Conservation (phyloP, 1,140 invertebrate genomes). For the Drusus annulatus region DNA sequence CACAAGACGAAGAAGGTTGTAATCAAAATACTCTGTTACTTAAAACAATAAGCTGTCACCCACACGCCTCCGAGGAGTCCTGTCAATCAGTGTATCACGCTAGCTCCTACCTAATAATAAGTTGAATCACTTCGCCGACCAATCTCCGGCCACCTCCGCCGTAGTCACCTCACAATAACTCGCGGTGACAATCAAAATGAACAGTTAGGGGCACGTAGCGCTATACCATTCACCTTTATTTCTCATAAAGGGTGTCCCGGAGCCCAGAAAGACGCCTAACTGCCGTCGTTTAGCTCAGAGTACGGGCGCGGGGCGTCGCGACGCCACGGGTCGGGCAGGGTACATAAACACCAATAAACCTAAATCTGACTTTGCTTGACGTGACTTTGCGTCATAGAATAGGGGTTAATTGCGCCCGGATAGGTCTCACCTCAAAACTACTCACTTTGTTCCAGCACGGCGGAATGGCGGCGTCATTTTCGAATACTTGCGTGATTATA, state of each 20-base stretch:
- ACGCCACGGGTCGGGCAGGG: background rate
- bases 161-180: constrained; percentile 14
- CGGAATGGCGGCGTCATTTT: too few species aligned
- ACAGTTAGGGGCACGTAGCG: constrained; percentile 38
- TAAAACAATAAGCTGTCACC: too few species aligned
- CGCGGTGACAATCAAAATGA: constrained; percentile 41
- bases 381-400: constrained; percentile 23
- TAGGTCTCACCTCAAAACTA: constrained; percentile 24
- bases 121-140: too few species aligned
- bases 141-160: background rate
- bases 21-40: too few species aligned
- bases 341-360: constrained; percentile 52
- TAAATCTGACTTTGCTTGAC: constrained; percentile 53
- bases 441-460: constrained; percentile 3
- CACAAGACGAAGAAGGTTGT: too few species aligned
- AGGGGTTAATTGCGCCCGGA: constrained; percentile 35
- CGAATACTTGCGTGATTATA: too few species aligned
- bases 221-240: constrained; percentile 43
- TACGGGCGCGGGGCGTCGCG: too few species aligned
- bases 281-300: constrained; percentile 32
- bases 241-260: constrained; percentile 38
- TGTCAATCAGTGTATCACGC: too few species aligned
- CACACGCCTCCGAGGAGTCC: too few species aligned
- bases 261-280: constrained; percentile 42
- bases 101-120: too few species aligned